phyloP scores from a whole-genome alignment of 2,888 invertebrate species.

The Drepana falcataria region DNA sequence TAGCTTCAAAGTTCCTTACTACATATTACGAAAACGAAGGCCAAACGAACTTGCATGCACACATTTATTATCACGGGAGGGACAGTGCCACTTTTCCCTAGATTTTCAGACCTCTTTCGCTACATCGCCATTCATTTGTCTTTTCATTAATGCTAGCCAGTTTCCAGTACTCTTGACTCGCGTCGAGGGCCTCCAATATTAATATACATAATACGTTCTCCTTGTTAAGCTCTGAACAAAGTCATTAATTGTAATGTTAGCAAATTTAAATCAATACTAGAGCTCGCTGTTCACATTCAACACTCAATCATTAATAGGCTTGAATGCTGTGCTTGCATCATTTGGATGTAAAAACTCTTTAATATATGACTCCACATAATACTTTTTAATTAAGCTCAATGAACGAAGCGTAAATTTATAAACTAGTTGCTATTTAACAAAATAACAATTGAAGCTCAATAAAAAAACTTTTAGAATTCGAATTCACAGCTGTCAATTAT shows the following conservation, averaged over 20 bases:
- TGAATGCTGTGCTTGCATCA: neutral
- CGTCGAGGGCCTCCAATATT: too few relatives aligned
- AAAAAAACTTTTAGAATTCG: neutral
- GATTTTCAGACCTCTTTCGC: too few relatives aligned
- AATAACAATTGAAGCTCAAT: neutral
- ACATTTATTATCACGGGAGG: too few relatives aligned
- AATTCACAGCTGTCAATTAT: slow-evolving; percentile 32
- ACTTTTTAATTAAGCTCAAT: neutral
- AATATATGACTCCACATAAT: neutral
- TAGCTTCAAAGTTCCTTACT: too few relatives aligned
- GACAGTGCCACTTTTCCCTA: too few relatives aligned
- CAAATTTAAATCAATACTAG: neutral
- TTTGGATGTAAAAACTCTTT: neutral
- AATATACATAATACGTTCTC: too few relatives aligned
- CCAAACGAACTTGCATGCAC: too few relatives aligned
- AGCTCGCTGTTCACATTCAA: neutral
- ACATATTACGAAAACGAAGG: too few relatives aligned
- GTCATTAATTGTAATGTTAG: neutral
- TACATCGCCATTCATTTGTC: too few relatives aligned
- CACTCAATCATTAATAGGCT: neutral
- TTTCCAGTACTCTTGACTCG: too few relatives aligned
- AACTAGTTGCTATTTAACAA: neutral
- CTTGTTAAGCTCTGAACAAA: too few relatives aligned
- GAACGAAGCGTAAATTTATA: neutral
- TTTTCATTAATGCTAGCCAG: too few relatives aligned